Conservation (phyloP, 1,140 invertebrate species). For the Brachionus rotundiformis region DNA sequence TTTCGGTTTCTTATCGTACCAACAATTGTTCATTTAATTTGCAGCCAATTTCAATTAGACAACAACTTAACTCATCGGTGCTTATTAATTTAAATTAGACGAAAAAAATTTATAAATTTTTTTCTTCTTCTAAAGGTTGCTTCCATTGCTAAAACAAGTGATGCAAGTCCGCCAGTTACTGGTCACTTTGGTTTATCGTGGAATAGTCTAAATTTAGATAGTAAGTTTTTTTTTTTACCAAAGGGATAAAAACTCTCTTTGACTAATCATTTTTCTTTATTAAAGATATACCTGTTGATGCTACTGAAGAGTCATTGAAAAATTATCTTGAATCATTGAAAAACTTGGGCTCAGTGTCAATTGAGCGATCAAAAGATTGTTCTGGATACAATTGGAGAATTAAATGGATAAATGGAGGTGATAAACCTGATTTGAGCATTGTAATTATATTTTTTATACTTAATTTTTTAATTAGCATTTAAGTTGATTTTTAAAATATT, state of each 20-base stretch:
- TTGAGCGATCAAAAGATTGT: conserved; percentile 53
- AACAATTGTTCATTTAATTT: conserved; percentile 39
- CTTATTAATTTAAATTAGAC: background rate
- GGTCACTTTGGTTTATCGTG: conserved; percentile 5
- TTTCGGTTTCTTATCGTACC: conserved; percentile 20
- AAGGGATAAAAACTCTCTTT: background rate
- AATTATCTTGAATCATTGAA: conserved; percentile 16
- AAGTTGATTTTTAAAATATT: background rate
- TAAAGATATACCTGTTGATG: background rate
- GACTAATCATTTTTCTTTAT: background rate
- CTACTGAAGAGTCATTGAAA: background rate
- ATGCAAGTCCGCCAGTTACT: conserved; percentile 29
- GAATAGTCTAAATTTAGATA: conserved; percentile 21
- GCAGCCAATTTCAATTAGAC: background rate
- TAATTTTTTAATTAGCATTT: too few relatives aligned
- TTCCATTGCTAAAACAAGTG: background rate
- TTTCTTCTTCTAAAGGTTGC: background rate
- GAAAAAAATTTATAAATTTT: background rate
- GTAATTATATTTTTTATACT: too few relatives aligned
- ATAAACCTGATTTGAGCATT: conserved; percentile 56
- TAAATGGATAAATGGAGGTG: conserved; percentile 55
- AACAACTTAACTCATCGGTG: background rate
- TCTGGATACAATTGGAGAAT: conserved; percentile 53
- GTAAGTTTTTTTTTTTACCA: background rate
- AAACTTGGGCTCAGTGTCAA: background rate